A percentile compares a stretch with the other conserved stretches of the same genome.
These are phyloP conservation scores for Achlya flavicornis DNA, from an alignment of 2,888 invertebrate species.

Conservation along the genomic window DNA sequence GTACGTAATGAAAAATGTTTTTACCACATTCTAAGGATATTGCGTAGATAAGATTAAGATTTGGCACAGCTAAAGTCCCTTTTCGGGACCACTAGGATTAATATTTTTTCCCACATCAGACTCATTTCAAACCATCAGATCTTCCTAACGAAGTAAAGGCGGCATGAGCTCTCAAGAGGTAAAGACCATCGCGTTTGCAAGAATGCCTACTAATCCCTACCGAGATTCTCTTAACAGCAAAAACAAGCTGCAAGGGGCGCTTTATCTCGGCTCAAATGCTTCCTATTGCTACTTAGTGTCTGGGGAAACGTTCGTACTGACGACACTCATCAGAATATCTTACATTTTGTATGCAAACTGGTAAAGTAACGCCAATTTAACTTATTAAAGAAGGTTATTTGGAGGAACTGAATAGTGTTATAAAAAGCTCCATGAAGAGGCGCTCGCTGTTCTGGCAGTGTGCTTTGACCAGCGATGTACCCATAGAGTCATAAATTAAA, in stretches of 20 bases:
- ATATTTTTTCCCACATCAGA: neutral
- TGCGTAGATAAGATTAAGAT: no score
- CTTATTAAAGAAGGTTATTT: no score
- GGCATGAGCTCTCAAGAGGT: slow-evolving; percentile 25
- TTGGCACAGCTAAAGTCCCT: no score
- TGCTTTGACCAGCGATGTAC: no score
- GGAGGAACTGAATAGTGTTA: no score
- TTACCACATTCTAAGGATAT: no score
- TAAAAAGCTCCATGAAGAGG: no score
- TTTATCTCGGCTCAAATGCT: slow-evolving; percentile 20
- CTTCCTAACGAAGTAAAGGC: neutral
- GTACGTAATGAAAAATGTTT: no score
- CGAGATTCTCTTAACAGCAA: slow-evolving; percentile 23
- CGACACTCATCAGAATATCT: neutral
- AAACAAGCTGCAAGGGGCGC: slow-evolving; percentile 18
- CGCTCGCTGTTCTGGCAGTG: no score
- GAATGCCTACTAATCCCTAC: slow-evolving; percentile 21
- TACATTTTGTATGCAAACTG: neutral
- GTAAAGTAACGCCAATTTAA: no score
- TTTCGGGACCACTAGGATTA: no score
- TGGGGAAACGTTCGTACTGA: slow-evolving; percentile 3
- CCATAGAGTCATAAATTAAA: no score
- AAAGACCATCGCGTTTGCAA: slow-evolving; percentile 33
- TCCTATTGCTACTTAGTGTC: slow-evolving; percentile 16
- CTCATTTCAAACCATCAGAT: neutral